Percentiles rank a stretch among this genome's conserved stretches.
Evolutionary conservation across 1,140 invertebrate genomes (phyloP).

Genomic region (Drosophila sulfurigaster): DNA sequence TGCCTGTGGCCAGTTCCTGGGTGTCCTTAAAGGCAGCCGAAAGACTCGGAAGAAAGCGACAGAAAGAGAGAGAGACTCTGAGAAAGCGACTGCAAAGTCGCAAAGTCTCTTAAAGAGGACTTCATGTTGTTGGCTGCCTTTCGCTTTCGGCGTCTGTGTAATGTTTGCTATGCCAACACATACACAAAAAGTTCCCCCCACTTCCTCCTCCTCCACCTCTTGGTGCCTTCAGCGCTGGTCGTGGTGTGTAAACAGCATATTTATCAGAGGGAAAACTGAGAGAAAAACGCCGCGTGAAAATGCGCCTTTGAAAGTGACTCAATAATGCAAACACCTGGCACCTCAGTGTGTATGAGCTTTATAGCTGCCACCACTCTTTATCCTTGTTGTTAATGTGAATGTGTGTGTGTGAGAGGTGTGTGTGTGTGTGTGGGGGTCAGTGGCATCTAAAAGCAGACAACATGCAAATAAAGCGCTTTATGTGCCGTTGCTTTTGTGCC

Average conservation of each 20-base stretch:
- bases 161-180: conserved; percentile 66
- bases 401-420: conserved; percentile 6
- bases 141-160: conserved; percentile 51
- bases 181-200: not conserved
- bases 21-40: conserved; percentile 37
- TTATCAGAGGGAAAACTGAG: conserved; percentile 58
- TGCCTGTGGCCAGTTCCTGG: conserved; percentile 64
- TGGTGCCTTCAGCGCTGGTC: not conserved
- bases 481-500: conserved; percentile 62
- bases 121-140: conserved; percentile 29
- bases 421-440: conserved; percentile 55
- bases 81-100: conserved; percentile 45
- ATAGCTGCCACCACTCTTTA: conserved; percentile 3
- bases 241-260: conserved; percentile 59
- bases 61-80: conserved; percentile 1
- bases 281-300: conserved; percentile 72
- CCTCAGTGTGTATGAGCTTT: conserved; percentile 28
- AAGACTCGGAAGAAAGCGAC: not conserved
- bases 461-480: conserved; percentile 80
- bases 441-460: conserved; percentile 73
- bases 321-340: conserved; percentile 71
- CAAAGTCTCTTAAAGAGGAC: conserved; percentile 42
- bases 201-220: not conserved
- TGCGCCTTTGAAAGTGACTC: conserved; percentile 73
- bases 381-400: conserved; percentile 16